Evolutionary conservation across 2,797 vertebrate species (phyloP).

Genomic region (Typhlichthys eigenmanni): DNA sequence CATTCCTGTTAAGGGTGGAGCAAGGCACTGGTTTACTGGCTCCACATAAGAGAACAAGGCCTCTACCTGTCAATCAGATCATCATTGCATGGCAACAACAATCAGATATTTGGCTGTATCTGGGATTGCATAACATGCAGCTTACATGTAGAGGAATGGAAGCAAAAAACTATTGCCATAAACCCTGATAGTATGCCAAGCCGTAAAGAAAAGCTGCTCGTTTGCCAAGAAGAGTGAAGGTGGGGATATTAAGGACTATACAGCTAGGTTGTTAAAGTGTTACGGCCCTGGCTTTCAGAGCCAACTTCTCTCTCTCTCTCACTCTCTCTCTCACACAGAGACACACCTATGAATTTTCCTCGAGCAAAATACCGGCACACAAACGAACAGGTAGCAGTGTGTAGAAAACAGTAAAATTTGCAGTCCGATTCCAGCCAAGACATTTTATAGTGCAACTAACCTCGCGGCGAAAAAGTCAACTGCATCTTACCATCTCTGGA

Average conservation of each 20-base stretch:
- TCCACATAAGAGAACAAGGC: not conserved
- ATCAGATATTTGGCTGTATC: conserved; percentile 31
- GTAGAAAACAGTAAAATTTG: conserved; percentile 18
- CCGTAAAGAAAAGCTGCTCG: conserved; percentile 56
- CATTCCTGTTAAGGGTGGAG: no score
- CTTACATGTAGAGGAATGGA: conserved; percentile 44
- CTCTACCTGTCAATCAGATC: conserved; percentile 20
- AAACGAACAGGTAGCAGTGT: conserved; percentile 9
- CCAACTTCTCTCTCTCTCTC: conserved; percentile 61
- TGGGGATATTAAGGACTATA: conserved; percentile 69
- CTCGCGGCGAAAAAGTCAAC: conserved; percentile 9
- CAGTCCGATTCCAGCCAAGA: not conserved
- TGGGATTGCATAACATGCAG: conserved; percentile 58
- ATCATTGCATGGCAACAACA: not conserved
- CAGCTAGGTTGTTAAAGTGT: conserved; percentile 73
- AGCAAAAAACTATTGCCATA: conserved; percentile 42
- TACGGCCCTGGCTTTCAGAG: conserved; percentile 48
- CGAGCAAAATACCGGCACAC: conserved; percentile 7
- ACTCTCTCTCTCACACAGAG: conserved; percentile 20
- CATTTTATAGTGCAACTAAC: conserved; percentile 25
- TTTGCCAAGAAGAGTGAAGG: conserved; percentile 57
- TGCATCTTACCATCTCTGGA: conserved; percentile 5
- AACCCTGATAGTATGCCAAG: conserved; percentile 54
- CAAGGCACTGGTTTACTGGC: no score
- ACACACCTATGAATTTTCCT: not conserved